A percentile compares a stretch with the other conserved stretches of the same genome.
These are phyloP conservation scores for Drosophila lini DNA, from an alignment of 1,140 invertebrate species.

Conservation along the genomic window DNA sequence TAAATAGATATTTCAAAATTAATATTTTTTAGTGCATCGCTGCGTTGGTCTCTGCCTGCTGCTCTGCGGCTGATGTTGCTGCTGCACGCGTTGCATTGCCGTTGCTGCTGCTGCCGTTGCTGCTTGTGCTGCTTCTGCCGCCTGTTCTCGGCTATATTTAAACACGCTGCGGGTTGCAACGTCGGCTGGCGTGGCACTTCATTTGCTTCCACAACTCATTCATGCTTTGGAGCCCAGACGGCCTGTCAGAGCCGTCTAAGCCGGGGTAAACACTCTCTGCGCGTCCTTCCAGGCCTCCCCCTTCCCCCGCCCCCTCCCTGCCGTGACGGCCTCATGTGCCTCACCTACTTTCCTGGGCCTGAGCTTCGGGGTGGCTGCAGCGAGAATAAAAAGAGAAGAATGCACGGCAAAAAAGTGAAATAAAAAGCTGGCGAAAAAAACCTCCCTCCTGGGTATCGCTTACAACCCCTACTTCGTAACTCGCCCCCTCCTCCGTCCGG, in stretches of 20 bases:
- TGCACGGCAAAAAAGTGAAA: constrained; percentile 36
- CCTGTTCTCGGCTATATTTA: constrained; percentile 71
- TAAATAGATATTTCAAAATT: background rate
- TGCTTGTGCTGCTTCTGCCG: constrained; percentile 33
- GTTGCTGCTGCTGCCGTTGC: constrained; percentile 3
- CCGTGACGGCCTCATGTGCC: constrained; percentile 66
- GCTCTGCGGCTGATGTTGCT: constrained; percentile 29
- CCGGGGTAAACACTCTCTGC: constrained; percentile 74
- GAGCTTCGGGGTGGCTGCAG: constrained; percentile 63
- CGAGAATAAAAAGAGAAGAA: constrained; percentile 51
- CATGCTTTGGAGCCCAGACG: constrained; percentile 72
- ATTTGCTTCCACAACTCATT: constrained; percentile 84
- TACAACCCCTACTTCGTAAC: constrained; percentile 59
- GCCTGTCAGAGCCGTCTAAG: constrained; percentile 68
- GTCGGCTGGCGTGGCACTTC: constrained; percentile 73
- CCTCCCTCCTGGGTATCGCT: constrained; percentile 75
- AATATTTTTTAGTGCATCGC: constrained; percentile 8
- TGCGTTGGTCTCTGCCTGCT: constrained; percentile 37
- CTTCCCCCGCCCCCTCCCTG: background rate
- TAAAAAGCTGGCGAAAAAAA: constrained; percentile 37
- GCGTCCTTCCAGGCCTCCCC: constrained; percentile 14
- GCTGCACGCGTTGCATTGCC: constrained; percentile 74
- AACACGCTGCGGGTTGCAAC: constrained; percentile 78
- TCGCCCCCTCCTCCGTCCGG: background rate
- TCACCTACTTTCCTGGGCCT: constrained; percentile 71